Percentiles rank a stretch among this genome's conserved stretches.
Conservation (phyloP, 2,797 vertebrate genomes). For the Cercopithecus hamlyni region DNA sequence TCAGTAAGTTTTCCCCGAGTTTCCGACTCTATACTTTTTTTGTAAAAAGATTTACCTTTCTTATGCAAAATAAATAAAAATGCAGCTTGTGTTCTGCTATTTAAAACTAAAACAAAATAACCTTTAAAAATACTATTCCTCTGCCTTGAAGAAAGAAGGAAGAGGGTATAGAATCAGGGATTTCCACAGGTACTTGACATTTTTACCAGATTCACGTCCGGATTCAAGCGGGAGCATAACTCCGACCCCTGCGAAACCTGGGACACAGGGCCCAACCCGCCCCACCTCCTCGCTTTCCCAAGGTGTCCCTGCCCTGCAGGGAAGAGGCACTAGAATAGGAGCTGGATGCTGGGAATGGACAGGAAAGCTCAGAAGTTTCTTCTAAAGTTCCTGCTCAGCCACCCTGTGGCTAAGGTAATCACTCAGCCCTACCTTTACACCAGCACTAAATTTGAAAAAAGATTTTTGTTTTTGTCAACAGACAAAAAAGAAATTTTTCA, state of each 20-base stretch:
- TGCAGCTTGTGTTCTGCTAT: constrained; percentile 44
- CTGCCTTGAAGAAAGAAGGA: constrained; percentile 9
- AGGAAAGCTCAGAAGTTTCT: not conserved
- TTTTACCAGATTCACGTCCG: not conserved
- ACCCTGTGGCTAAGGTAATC: not conserved
- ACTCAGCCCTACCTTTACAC: not conserved
- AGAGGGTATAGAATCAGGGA: not conserved
- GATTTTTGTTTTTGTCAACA: not conserved
- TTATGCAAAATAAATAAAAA: constrained; percentile 75
- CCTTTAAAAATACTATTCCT: constrained; percentile 55
- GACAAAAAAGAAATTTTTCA: not conserved
- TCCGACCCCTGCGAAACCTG: not conserved
- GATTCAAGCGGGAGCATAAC: not conserved
- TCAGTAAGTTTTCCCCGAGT: constrained; percentile 73
- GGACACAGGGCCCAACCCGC: accelerated
- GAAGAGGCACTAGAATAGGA: constrained; percentile 28
- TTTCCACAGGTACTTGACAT: constrained; percentile 38
- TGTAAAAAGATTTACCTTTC: constrained; percentile 64
- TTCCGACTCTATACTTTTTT: constrained; percentile 50
- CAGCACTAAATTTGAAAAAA: not conserved
- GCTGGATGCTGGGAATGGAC: not conserved
- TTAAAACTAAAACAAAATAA: constrained; percentile 41
- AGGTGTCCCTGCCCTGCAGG: constrained; percentile 37
- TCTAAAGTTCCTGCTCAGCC: not conserved
- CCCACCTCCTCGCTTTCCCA: not conserved